Conservation (phyloP, 2,113 vertebrate species). For the Condylura cristata region DNA sequence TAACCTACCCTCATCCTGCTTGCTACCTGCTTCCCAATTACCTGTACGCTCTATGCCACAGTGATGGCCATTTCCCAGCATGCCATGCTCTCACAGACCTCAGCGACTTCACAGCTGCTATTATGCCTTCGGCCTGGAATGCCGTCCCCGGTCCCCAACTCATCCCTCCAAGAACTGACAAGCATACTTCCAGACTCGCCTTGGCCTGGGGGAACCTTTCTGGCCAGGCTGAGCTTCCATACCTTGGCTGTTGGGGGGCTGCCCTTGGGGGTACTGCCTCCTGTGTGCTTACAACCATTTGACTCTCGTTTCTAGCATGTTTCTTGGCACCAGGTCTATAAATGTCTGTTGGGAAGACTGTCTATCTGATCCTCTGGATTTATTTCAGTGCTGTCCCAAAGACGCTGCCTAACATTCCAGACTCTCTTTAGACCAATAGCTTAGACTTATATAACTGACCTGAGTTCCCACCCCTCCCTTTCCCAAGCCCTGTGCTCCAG, state of each 20-base stretch:
- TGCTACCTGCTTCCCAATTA: not conserved
- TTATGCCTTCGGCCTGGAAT: not conserved
- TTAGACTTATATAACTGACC: not conserved
- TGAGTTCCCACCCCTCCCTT: not conserved
- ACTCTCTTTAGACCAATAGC: not conserved
- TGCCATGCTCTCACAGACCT: not conserved
- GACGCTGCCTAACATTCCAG: not conserved
- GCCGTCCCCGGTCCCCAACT: not conserved
- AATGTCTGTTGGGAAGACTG: not conserved
- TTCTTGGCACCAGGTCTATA: not conserved
- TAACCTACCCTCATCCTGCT: not conserved
- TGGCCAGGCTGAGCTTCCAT: not conserved
- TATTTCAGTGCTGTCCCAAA: not conserved
- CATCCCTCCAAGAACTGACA: not conserved
- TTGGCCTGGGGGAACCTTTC: not conserved
- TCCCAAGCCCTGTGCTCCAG: not conserved
- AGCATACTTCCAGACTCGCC: not conserved
- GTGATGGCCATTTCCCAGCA: not conserved
- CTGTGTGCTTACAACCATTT: not conserved
- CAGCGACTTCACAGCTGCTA: not conserved
- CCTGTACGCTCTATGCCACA: not conserved
- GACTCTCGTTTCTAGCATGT: not conserved
- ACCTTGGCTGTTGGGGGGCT: not conserved
- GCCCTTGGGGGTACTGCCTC: not conserved
- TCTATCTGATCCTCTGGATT: not conserved